Evolutionary conservation across 2,888 invertebrate genomes (phyloP), one percentile per base, ranked within the genome.

Genomic region (Athalia rosae): DNA sequence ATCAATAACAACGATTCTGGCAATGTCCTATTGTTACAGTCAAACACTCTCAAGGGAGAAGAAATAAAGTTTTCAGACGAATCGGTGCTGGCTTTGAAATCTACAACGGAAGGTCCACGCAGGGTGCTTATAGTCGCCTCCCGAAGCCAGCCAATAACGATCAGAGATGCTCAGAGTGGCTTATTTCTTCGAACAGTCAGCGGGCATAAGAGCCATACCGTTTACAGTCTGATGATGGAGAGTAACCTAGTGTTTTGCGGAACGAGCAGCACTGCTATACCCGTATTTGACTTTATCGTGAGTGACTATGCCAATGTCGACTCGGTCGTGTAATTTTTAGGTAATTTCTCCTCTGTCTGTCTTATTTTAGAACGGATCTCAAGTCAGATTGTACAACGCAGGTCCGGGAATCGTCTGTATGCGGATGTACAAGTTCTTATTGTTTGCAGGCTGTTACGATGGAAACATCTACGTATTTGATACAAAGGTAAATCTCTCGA

Each of bases 381-480:
- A 93, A 86, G 90, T 92, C 56, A 91, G 91, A n/a, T 90, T 91
- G 56, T 92, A 93, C 83, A 90, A 90, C 76, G 94, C 94, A 59
- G 94, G 95, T 62, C 94, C 94, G 85, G 95, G 95, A 13, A 94
- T 95, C 66, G 94, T 95, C 58, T 94, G 95, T 80, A 92, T 96
- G 91, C 93, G 93, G 78, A 90, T 93, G 71, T 91, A 92, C 62
- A 92, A 93, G 81, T 93, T 94, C 58, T 91, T 93, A 59, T 89
- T 94, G 79, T 91, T 93, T 89, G 94, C 94, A 62, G 95, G 95
- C 81, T 95, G 95, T 90, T 95, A 95, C 88, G 95, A 95, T 90
- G 95, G 95, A 79, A 94, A 93, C 86, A 93, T 96, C 83, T 95
- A 95, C 88, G 92, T 95, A 79, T 94, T 94, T 89, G 91, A 93